Base-by-base conservation (phyloP, 2,888 invertebrate species). In the Andrena haemorrhoa region DNA sequence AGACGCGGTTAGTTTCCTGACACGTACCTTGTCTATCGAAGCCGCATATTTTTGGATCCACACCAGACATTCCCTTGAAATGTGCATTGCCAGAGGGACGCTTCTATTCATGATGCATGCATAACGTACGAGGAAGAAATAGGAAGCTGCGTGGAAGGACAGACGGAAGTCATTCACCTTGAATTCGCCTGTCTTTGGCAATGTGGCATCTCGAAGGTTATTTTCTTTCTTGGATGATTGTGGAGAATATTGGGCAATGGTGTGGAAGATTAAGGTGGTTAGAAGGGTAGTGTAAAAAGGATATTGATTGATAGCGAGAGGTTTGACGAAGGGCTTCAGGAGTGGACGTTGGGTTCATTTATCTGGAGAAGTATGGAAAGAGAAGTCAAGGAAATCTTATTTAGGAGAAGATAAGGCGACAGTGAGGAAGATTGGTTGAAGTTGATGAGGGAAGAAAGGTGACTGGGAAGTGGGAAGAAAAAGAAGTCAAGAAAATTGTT, bases 101-200 rank as follows among this genome's bases (percentile, higher is more conserved):
- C 60, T 35, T 29, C 12, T 35, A 63, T 69, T 41, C 70, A 53
- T 69, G 51, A 63, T 63, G 61, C 51, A 75, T 53, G 41, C 68
- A 33, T 26, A 23, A 65, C 60, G 65, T 73, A 12, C 31, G 29
- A 65, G 2, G 20, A 47, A 49, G 41, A 49, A 73, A 65, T 35
- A 51, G 8, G 29, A 51, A 75, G 61, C 20, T 12, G 26, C 3
- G 23, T 26, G 29, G 16, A 29, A 31, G 10, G 6, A 7, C 10
- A n/a, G 20, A 16, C 2, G 23, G 10, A 23, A 66, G 51, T 77
- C 65, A 60, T 65, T 65, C 65, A 51, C 16, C 35, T 76, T 58
- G 64, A 41, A 63, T 64, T 31, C 10, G 8, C 23, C 8, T 23
- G 56, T 35, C 47, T 26, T 1, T 5, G 4, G 16, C 3, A 4